Conservation (phyloP, 1,140 invertebrate genomes). For the Nasonia vitripennis region DNA sequence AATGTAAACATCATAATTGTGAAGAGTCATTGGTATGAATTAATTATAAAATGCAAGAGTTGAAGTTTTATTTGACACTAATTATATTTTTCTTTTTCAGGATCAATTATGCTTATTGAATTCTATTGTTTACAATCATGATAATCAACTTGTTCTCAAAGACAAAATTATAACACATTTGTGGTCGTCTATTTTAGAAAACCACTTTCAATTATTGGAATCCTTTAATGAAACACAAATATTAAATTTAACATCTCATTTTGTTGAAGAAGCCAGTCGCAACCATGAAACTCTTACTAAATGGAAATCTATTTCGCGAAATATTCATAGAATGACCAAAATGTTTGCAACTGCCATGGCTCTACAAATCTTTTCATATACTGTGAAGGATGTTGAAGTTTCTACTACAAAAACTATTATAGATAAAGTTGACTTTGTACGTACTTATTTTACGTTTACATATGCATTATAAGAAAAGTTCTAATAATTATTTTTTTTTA, state of each 20-base stretch:
- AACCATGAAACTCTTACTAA: constrained; percentile 22
- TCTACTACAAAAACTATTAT: constrained; percentile 28
- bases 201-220: constrained; percentile 46
- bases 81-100: constrained; percentile 35
- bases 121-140: constrained; percentile 10
- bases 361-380: constrained; percentile 25
- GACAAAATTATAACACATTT: constrained; percentile 24
- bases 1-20: not conserved
- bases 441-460: not conserved
- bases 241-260: constrained; percentile 25
- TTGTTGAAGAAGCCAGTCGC: constrained; percentile 20
- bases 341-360: constrained; percentile 34
- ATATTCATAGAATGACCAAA: constrained; percentile 33
- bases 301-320: constrained; percentile 31
- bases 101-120: constrained; percentile 16
- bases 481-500: constrained; percentile 3
- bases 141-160: constrained; percentile 7
- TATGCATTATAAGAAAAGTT: not conserved
- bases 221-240: constrained; percentile 37
- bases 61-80: constrained; percentile 15
- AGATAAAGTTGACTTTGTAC: constrained; percentile 35
- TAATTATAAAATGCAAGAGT: constrained; percentile 4
- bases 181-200: constrained; percentile 36
- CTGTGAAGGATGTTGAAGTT: not conserved
- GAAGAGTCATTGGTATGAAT: constrained; percentile 35